Percentiles rank a stretch among this genome's conserved stretches.
These are phyloP conservation scores for Spea multiplicata DNA, from an alignment of 2,113 vertebrate genomes.

Conservation along the genomic window DNA sequence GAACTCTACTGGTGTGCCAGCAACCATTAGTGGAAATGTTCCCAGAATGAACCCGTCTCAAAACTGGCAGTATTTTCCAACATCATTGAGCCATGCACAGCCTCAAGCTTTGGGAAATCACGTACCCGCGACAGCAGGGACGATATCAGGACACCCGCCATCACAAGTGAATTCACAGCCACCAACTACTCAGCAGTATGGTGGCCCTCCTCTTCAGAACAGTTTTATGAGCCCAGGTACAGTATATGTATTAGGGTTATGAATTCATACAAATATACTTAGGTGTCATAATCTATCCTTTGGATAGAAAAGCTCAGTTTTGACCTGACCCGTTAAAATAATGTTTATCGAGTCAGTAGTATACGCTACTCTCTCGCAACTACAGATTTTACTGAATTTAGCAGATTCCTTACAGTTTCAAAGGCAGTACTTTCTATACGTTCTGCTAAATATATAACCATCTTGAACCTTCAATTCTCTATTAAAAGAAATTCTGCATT, in stretches of 20 bases:
- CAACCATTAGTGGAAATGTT: conserved; percentile 69
- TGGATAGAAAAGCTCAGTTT: too few relatives aligned
- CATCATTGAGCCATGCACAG: conserved; percentile 55
- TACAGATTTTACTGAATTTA: too few relatives aligned
- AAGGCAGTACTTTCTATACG: too few relatives aligned
- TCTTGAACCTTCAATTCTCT: too few relatives aligned
- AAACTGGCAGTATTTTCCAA: conserved; percentile 75
- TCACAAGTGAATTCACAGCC: conserved; percentile 63
- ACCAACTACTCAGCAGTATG: conserved; percentile 63
- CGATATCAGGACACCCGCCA: conserved; percentile 51
- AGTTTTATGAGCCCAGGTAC: conserved; percentile 68
- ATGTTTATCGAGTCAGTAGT: too few relatives aligned
- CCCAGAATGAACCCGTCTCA: conserved; percentile 60
- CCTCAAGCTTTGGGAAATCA: conserved; percentile 56
- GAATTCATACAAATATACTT: too few relatives aligned
- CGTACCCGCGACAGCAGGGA: conserved; percentile 55
- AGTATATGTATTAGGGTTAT: neutral
- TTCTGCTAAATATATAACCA: too few relatives aligned
- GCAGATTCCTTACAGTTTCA: too few relatives aligned
- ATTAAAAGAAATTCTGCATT: too few relatives aligned
- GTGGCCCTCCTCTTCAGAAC: conserved; percentile 65
- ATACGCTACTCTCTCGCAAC: too few relatives aligned
- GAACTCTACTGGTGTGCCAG: conserved; percentile 65
- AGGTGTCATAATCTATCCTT: too few relatives aligned
- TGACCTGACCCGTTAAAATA: too few relatives aligned